These are phyloP conservation scores for Sula dactylatra DNA, from an alignment of 2,113 vertebrate genomes.

Conservation along the genomic window DNA sequence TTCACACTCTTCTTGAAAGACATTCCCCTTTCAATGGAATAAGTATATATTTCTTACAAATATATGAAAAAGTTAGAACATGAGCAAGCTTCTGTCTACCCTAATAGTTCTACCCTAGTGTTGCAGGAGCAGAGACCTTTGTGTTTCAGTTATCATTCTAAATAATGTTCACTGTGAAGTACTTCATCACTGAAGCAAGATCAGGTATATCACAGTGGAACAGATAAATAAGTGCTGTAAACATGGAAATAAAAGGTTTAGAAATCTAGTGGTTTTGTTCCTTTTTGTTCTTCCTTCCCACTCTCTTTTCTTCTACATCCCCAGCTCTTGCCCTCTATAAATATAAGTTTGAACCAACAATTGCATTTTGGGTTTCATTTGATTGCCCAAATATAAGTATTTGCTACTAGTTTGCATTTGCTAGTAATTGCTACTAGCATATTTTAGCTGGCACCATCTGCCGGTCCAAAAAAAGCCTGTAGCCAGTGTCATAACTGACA, in stretches of 20 bases:
- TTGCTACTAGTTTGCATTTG: neutral
- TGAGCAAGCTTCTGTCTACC: neutral
- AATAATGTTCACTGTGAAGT: neutral
- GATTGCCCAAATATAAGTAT: neutral
- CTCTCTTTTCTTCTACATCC: neutral
- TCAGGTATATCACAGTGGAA: neutral
- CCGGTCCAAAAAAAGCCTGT: neutral
- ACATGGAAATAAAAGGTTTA: neutral
- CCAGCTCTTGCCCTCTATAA: neutral
- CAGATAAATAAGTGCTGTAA: neutral
- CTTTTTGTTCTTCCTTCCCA: neutral
- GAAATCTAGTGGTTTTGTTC: neutral
- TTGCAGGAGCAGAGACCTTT: fast-evolving
- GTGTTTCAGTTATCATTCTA: neutral
- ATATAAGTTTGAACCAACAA: neutral
- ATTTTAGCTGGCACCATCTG: neutral
- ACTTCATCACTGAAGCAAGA: neutral
- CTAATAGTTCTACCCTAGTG: neutral
- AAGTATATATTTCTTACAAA: neutral
- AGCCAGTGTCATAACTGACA: neutral
- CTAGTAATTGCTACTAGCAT: neutral
- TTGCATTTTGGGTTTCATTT: neutral
- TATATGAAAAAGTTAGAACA: neutral
- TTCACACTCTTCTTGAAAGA: neutral
- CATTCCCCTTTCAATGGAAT: neutral